Conservation (phyloP, 2,113 vertebrate genomes). For the Bungarus multicinctus region DNA sequence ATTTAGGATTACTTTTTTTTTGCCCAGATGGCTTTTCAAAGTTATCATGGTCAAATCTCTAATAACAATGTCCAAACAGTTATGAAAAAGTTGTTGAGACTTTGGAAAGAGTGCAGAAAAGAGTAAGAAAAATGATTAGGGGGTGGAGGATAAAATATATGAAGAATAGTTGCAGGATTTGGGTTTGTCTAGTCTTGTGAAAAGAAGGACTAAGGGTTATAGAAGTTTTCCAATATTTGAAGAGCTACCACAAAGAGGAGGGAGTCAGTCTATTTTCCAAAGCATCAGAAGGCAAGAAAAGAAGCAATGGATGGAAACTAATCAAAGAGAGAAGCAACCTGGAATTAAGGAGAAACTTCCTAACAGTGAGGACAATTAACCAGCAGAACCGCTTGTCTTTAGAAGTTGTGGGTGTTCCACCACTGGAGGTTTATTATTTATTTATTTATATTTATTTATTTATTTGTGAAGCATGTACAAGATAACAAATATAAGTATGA, state of each 20-base stretch:
- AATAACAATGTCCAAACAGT: neutral
- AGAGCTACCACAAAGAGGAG: neutral
- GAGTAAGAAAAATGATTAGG: neutral
- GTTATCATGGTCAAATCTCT: neutral
- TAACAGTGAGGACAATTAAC: no score
- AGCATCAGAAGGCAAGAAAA: neutral
- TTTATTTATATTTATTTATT: no score
- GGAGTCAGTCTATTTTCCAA: no score
- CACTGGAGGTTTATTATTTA: no score
- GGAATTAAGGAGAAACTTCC: neutral
- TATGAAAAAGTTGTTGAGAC: neutral
- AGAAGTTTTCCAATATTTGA: neutral
- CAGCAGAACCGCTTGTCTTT: no score
- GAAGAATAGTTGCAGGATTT: neutral
- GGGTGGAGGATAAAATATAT: neutral
- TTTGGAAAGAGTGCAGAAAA: neutral
- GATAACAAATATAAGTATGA: no score
- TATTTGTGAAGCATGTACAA: no score
- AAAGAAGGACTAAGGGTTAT: neutral
- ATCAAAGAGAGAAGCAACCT: neutral
- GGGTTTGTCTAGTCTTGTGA: neutral
- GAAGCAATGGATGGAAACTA: neutral
- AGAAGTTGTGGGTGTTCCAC: no score
- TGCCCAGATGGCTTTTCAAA: neutral
- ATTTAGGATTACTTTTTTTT: neutral